A percentile compares a stretch with the other conserved stretches of the same genome.
phyloP scores from a whole-genome alignment of 2,113 vertebrate species.

The Trematocara nigrifrons region DNA sequence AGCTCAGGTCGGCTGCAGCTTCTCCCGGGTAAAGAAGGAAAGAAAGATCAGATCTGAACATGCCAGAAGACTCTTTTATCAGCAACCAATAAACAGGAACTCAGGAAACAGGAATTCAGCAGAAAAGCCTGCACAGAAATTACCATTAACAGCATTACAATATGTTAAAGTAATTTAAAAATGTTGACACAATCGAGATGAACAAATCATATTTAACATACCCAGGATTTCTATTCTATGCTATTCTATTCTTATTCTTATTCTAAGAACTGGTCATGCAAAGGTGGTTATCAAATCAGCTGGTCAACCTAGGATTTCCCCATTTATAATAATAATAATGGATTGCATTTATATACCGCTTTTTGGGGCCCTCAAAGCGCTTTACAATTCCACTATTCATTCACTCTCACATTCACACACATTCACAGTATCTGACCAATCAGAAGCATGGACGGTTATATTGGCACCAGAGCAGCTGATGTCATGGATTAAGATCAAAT shows the following conservation, averaged over 20 bases:
- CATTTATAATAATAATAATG: rapidly evolving
- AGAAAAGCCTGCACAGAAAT: neutral
- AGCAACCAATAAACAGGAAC: neutral
- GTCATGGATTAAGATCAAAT: neutral
- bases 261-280: neutral
- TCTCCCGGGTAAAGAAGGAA: neutral
- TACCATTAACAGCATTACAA: neutral
- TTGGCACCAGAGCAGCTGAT: neutral
- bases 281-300: neutral
- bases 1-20: neutral
- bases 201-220: neutral
- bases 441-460: neutral
- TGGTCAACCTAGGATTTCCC: neutral
- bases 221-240: neutral
- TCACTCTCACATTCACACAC: no score
- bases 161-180: neutral
- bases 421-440: neutral
- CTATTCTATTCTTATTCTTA: neutral
- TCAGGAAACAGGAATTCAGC: neutral
- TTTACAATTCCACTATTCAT: no score
- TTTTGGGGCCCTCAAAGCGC: no score
- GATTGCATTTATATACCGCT: no score
- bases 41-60: neutral
- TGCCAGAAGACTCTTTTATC: neutral
- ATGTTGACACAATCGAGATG: neutral